These are phyloP conservation scores for Drosophila oshimai DNA, from an alignment of 1,140 invertebrate genomes.

Conservation along the genomic window DNA sequence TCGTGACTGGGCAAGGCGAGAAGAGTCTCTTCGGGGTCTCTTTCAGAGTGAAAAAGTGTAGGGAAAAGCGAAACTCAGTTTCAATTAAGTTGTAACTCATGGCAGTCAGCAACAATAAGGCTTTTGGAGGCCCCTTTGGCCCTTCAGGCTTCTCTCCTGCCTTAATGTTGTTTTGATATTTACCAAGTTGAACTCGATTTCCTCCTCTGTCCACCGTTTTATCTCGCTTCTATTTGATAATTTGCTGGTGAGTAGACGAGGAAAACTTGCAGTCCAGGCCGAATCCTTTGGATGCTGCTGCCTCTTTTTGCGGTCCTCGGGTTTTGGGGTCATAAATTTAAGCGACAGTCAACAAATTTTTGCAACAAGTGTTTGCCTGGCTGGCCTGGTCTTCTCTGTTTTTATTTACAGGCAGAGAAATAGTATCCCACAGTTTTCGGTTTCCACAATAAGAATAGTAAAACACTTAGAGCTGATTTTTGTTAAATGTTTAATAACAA, in stretches of 20 bases:
- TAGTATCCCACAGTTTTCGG: background rate
- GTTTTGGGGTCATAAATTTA: slow-evolving; percentile 76
- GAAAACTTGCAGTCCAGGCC: slow-evolving; percentile 30
- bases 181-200: slow-evolving; percentile 44
- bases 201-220: slow-evolving; percentile 21
- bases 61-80: slow-evolving; percentile 45
- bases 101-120: slow-evolving; percentile 7
- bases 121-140: background rate
- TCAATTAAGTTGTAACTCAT: slow-evolving; percentile 82
- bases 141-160: background rate
- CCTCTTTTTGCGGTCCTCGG: slow-evolving; percentile 18
- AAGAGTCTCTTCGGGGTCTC: slow-evolving; percentile 1
- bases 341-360: slow-evolving; percentile 81
- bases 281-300: slow-evolving; percentile 18
- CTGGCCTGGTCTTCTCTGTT: slow-evolving; percentile 4
- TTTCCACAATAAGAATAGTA: no score
- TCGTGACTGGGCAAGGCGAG: slow-evolving; percentile 64
- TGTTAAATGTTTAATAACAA: no score
- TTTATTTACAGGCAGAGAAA: background rate
- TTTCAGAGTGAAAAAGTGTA: background rate
- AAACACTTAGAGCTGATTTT: no score
- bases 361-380: slow-evolving; percentile 77
- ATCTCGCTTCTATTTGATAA: slow-evolving; percentile 50
- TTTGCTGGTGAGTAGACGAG: slow-evolving; percentile 34
- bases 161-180: slow-evolving; percentile 78